Base-by-base conservation (phyloP, 1,140 invertebrate species). In the Oryzaephilus surinamensis region DNA sequence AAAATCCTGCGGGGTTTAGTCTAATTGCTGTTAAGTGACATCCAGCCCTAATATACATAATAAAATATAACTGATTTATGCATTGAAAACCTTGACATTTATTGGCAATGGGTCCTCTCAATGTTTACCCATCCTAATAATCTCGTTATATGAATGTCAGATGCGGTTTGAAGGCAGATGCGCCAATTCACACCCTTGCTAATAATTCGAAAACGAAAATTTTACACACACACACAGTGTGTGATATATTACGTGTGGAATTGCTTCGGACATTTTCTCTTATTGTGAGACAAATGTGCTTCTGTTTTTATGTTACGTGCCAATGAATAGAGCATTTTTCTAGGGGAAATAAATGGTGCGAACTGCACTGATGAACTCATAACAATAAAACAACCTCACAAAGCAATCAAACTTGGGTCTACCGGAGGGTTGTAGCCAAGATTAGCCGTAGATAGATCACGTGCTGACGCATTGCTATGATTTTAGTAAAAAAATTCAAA, bases 1-100 rank as follows among this genome's bases (percentile, higher is more conserved):
- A 48, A 48, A 8, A 12, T 41, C 40, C 34, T 27, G 32, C 32
- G 48, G 30, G 46, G 43, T 33, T 36, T 34, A 20, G 20, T 43
- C 46, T 53, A 53, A 53, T 53, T 53, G 48, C 43, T 37, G 41
- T 51, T 46, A 53, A 53, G 35, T 48, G 48, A 46, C 51, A 45
- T 50, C 17, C 45, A 38, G 42, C 31, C 21, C 46, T 40, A 33
- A n/a, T n/a, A n/a, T n/a, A n/a, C n/a, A n/a, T n/a, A n/a, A n/a
- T 53, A 41, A 51, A 48, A 50, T 52, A 52, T 52, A 34, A 38
- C 35, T 11, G 13, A 27, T 32, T 31, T 23, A 36, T 19, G 19
- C 28, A 41, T 38, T 42, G n/a, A n/a, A 19, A 36, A 33, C 34
- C 27, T 28, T 46, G 46, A 49, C 50, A 30, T 52, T 48, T 49